Conservation (phyloP, 2,797 vertebrate genomes). For the Alfaro cultratus region DNA sequence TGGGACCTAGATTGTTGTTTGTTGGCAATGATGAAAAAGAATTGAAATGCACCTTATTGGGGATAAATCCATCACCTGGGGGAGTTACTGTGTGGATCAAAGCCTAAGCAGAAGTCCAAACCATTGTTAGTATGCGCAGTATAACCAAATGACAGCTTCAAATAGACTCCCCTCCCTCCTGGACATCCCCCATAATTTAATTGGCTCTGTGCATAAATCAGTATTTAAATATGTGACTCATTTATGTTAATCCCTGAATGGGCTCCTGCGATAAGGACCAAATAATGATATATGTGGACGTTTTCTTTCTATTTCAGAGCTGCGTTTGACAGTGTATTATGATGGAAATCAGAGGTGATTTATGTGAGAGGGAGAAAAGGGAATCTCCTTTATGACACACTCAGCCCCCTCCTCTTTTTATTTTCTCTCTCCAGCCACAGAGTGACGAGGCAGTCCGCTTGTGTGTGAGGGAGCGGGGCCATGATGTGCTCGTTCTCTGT, state of each 20-base stretch:
- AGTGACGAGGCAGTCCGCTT: constrained; percentile 87
- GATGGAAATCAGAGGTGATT: constrained; percentile 79
- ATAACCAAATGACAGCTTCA: constrained; percentile 28
- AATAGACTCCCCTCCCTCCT: constrained; percentile 43
- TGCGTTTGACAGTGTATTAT: constrained; percentile 70
- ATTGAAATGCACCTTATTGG: not conserved
- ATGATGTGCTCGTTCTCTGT: constrained; percentile 88
- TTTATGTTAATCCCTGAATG: constrained; percentile 71
- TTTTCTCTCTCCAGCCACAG: constrained; percentile 62
- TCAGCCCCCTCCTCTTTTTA: constrained; percentile 12
- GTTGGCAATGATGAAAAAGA: not conserved
- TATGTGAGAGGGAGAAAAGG: constrained; percentile 63
- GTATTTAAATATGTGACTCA: constrained; percentile 74
- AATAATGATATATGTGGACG: constrained; percentile 73
- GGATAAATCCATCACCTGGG: constrained; percentile 20
- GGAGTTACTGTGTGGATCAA: constrained; percentile 7
- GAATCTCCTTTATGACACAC: constrained; percentile 80
- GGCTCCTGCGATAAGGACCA: constrained; percentile 66
- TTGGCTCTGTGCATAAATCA: constrained; percentile 46
- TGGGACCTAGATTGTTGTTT: not conserved
- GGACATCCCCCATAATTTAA: constrained; percentile 57
- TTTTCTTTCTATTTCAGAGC: constrained; percentile 68
- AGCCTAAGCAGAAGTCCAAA: constrained; percentile 26
- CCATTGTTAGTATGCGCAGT: constrained; percentile 24
- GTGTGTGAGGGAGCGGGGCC: constrained; percentile 86